Percentiles rank a stretch among this genome's conserved stretches.
These are phyloP conservation scores for Eristalinus sepulchralis DNA, from an alignment of 2,888 invertebrate genomes.

Conservation along the genomic window DNA sequence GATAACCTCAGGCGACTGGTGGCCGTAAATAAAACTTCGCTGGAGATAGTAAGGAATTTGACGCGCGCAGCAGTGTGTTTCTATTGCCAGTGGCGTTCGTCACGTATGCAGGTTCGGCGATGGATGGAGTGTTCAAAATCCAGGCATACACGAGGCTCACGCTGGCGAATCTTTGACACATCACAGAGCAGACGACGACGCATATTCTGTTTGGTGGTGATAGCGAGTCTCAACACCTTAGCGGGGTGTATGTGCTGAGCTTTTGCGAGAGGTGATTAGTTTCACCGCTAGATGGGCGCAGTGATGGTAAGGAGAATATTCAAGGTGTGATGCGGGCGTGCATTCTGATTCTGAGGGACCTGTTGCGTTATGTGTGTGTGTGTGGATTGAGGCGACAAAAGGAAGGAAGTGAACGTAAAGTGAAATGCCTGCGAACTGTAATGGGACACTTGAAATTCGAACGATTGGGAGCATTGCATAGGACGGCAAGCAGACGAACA, in stretches of 20 bases:
- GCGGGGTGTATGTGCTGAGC: neutral
- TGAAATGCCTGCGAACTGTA: neutral
- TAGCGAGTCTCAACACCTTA: neutral
- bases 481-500: too few species aligned
- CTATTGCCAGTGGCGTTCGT: neutral
- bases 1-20: slow-evolving; percentile 4
- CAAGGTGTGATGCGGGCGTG: neutral
- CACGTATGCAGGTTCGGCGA: neutral
- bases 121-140: neutral
- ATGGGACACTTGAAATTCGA: neutral
- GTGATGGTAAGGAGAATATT: neutral
- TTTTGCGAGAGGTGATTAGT: neutral
- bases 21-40: neutral
- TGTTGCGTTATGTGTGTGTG: neutral
- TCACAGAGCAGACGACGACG: neutral
- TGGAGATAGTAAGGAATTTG: neutral
- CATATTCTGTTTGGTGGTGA: neutral
- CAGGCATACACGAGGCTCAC: neutral
- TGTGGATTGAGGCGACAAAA: neutral
- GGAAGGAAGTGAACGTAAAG: neutral
- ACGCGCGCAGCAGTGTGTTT: neutral
- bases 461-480: too few species aligned
- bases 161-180: neutral
- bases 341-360: neutral
- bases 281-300: neutral